Conservation (phyloP, 2,113 vertebrate genomes). For the Opisthocomus hoazin region DNA sequence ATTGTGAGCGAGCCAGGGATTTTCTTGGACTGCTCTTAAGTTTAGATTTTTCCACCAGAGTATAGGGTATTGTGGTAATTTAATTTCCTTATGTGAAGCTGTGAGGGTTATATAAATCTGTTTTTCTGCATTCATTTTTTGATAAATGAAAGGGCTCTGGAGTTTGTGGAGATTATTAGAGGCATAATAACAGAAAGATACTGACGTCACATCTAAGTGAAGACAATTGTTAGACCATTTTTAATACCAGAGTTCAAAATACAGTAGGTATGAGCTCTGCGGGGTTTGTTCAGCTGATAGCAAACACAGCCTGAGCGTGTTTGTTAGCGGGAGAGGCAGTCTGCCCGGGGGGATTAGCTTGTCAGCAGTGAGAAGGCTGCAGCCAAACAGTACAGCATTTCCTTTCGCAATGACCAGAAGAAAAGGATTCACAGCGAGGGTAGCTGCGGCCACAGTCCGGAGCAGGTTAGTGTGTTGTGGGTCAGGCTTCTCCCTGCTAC, state of each 20-base stretch:
- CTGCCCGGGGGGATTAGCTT: not conserved
- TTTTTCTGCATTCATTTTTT: not conserved
- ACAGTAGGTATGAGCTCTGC: not conserved
- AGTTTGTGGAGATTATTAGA: not conserved
- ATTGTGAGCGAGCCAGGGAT: not conserved
- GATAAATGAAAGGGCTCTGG: not conserved
- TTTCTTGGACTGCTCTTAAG: not conserved
- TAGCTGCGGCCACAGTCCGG: not conserved
- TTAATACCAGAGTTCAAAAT: not conserved
- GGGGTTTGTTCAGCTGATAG: not conserved
- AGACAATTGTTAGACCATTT: not conserved
- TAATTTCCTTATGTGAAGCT: not conserved
- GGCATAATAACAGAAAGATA: not conserved
- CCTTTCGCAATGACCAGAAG: not conserved
- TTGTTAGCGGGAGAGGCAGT: not conserved
- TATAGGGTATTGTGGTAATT: not conserved
- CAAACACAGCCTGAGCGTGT: not conserved
- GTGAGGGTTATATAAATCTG: not conserved
- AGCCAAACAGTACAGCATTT: not conserved
- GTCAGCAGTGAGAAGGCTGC: not conserved
- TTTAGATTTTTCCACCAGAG: not conserved
- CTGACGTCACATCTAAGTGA: not conserved
- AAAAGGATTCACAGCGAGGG: not conserved
- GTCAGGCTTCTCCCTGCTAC: not conserved
- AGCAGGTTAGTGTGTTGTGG: not conserved